Evolutionary conservation across 2,797 vertebrate species (phyloP), one percentile per base, ranked within the genome.

Genomic region (Euthynnus affinis): DNA sequence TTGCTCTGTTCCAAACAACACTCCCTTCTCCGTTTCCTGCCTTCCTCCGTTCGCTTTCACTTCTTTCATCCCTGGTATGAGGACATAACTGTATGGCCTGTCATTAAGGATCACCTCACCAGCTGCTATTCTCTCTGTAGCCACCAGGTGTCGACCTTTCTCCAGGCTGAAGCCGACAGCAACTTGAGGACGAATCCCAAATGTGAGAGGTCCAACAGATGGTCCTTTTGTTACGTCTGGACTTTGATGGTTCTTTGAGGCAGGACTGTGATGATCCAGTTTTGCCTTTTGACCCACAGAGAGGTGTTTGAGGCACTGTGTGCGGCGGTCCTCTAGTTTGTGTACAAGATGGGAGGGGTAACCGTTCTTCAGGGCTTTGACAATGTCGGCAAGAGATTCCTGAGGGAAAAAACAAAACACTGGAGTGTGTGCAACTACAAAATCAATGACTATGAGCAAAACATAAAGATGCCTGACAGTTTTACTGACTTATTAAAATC

Each of bases 91-190:
- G 93, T 96, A 99, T 0, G 98, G 97, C 49, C 95, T 88, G 22
- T 99, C 98, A 48, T 78, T 89, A 51, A 99, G 79, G 63, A 99
- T 81, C 42, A 93, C 83, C 65, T 97, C 96, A 42, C 98, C 98
- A 0, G 96, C 92, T 61, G 87, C 42, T 61, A 97, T 95, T 67
- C 93, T 91, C 80, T 94, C 85, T 7, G 76, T 81, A 46, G 96
- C 96, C 90, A 98, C 87, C 78, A 98, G 94, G 81, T 95, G 95
- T 84, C 97, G 96, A 37, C 98, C 98, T 92, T 96, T 97, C 71
- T 93, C 84, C n/a, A 20, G 29, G 86, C 93, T 95, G 82, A 89
- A 95, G 2, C 67, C n/a, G 76, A 98, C 85, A 57, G 79, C 34
- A 25, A 96, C 84, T 22, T 92, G 91, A 2, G 94, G 85, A 23